Evolutionary conservation across 2,797 vertebrate species (phyloP).

Genomic region (Fundulus diaphanus): DNA sequence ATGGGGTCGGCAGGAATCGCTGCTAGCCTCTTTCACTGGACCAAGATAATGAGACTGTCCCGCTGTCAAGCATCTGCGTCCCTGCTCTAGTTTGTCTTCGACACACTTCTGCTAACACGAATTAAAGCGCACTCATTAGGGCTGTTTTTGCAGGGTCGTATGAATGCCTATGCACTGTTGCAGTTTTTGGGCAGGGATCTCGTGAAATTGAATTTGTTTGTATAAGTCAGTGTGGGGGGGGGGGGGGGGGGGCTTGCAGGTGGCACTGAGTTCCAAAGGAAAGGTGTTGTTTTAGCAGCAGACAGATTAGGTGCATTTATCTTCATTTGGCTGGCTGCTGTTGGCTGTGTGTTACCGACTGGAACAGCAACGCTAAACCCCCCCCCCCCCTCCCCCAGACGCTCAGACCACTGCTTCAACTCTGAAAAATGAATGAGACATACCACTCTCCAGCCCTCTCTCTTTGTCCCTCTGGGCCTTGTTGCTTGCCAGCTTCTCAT

Average conservation of each 20-base stretch:
- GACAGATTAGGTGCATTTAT: conserved; percentile 73
- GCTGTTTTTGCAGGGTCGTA: conserved; percentile 10
- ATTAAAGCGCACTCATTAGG: conserved; percentile 3
- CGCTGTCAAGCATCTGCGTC: conserved; percentile 70
- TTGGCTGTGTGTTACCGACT: conserved; percentile 61
- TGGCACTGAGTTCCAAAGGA: conserved; percentile 31
- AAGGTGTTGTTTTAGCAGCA: conserved; percentile 60
- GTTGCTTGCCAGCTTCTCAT: conserved; percentile 29
- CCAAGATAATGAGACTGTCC: conserved; percentile 71
- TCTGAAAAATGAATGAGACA: conserved; percentile 44
- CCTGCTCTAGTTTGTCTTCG: conserved; percentile 52
- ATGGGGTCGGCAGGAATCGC: conserved; percentile 55
- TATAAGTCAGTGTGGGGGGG: background rate
- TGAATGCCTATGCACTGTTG: conserved; percentile 1
- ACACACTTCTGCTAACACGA: conserved; percentile 26
- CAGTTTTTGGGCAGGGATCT: conserved; percentile 7
- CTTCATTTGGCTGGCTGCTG: conserved; percentile 70
- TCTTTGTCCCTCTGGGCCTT: conserved; percentile 21
- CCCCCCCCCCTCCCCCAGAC: conserved; percentile 14
- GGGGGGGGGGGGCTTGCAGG: background rate
- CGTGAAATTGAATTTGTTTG: conserved; percentile 10
- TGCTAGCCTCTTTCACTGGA: conserved; percentile 47
- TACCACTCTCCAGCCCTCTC: conserved; percentile 2
- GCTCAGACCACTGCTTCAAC: conserved; percentile 39
- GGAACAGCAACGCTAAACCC: conserved; percentile 59